These are phyloP conservation scores for Timema podura DNA, from an alignment of 2,888 invertebrate species.

Conservation along the genomic window DNA sequence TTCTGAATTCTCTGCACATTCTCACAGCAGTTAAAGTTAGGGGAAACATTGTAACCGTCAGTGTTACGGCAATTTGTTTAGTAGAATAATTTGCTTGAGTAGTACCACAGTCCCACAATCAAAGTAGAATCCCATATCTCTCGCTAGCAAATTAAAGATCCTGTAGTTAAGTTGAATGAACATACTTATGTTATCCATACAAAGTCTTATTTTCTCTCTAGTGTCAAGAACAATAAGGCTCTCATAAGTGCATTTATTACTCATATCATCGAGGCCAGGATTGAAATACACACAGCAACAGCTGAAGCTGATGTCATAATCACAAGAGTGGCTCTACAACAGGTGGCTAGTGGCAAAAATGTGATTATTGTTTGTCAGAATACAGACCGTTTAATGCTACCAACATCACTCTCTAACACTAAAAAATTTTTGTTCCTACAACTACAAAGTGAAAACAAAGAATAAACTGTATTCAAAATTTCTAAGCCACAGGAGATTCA, in stretches of 20 bases:
- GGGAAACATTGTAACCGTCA: too few relatives aligned
- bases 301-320: background rate
- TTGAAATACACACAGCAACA: background rate
- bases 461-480: constrained; percentile 2
- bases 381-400: background rate
- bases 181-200: background rate
- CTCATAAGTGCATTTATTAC: constrained; percentile 4
- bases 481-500: constrained; percentile 1
- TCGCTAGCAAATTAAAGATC: background rate
- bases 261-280: background rate
- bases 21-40: too few relatives aligned
- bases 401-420: background rate
- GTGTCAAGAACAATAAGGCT: background rate
- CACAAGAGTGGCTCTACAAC: background rate
- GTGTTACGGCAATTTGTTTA: background rate
- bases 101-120: too few relatives aligned
- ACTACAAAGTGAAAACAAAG: background rate
- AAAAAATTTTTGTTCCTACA: background rate
- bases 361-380: background rate
- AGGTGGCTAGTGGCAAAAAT: background rate
- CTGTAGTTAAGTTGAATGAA: background rate
- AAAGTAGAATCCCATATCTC: background rate
- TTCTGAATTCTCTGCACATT: too few relatives aligned
- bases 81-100: background rate
- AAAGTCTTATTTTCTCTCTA: background rate